These are phyloP conservation scores for Leptosomus discolor DNA, from an alignment of 2,113 vertebrate species.

Conservation along the genomic window DNA sequence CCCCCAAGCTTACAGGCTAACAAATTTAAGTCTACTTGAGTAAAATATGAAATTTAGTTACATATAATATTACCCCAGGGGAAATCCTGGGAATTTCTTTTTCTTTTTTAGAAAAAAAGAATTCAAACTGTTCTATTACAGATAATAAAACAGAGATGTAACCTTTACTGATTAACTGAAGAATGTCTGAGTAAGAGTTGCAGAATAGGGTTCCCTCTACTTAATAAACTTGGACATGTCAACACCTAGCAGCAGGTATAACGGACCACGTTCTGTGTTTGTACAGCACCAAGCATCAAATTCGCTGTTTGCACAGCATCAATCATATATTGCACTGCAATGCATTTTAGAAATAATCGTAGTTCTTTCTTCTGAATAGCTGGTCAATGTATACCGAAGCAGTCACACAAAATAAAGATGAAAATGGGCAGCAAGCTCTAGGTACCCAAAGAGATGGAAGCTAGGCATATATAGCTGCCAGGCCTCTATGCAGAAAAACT, in stretches of 20 bases:
- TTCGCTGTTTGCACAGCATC: neutral
- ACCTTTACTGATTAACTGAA: neutral
- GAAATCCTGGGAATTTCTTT: neutral
- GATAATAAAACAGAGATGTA: neutral
- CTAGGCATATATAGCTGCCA: neutral
- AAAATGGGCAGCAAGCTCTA: neutral
- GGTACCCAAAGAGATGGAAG: neutral
- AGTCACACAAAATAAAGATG: neutral
- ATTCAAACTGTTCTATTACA: neutral
- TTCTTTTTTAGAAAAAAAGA: neutral
- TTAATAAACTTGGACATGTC: neutral
- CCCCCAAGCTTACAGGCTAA: neutral
- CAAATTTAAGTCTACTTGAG: neutral
- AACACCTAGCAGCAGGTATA: fast-evolving
- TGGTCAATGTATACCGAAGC: neutral
- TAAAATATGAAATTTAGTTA: neutral
- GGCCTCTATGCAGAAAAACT: neutral
- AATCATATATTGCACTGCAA: neutral
- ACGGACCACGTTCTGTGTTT: neutral
- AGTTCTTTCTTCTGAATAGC: neutral
- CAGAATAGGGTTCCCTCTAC: neutral
- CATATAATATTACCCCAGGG: neutral
- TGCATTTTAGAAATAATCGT: neutral
- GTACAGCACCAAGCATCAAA: neutral
- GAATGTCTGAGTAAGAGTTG: neutral